Base-by-base conservation (phyloP, 2,888 invertebrate species). In the Hyposoter didymator region DNA sequence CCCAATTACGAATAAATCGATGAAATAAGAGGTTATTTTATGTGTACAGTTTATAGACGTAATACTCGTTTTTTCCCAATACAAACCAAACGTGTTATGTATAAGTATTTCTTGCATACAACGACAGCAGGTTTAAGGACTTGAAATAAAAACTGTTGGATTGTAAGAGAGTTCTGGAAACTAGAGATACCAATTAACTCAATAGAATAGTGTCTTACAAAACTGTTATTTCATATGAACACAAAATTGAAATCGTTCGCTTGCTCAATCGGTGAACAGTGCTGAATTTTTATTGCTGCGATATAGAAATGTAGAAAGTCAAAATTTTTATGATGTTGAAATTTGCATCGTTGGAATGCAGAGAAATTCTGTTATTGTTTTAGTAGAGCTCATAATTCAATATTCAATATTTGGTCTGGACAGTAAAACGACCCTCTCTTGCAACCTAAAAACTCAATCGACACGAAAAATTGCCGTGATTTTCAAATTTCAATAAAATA, bases 1-100 rank as follows among this genome's bases (percentile, higher is more conserved):
- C 49, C 39, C 73, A 49, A 67, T 49, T 78, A 75, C 82, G 62
- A 69, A 80, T 80, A 78, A 83, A 85, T 83, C 80, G 76, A 85
- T 81, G 76, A 83, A 69, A 81, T 74, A 70, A 83, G 80, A 75
- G 73, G 62, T 22, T 52, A 72, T 52, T 72, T 72, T 67, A 73
- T 45, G 55, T 55, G 35, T 22, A 66, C 32, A 49, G 12, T 83
- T 76, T 76, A 75, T 62, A 49, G 39, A 75, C 55, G 85, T 75
- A 73, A 78, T 83, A 67, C 70, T 55, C 55, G 35, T 12, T 66
- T 74, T 59, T 64, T 66, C 32, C 43, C 12, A 4, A 28, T 28
- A 59, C 43, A 59, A n/a, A 2, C 64, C 49, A 66, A 47, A 19
- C n/a, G 28, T 75, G 39, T 55, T 59, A 14, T 19, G 19, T 52